A percentile compares a stretch with the other conserved stretches of the same genome.
Conservation (phyloP, 2,797 vertebrate species). For the Arrhamphus sclerolepis region DNA sequence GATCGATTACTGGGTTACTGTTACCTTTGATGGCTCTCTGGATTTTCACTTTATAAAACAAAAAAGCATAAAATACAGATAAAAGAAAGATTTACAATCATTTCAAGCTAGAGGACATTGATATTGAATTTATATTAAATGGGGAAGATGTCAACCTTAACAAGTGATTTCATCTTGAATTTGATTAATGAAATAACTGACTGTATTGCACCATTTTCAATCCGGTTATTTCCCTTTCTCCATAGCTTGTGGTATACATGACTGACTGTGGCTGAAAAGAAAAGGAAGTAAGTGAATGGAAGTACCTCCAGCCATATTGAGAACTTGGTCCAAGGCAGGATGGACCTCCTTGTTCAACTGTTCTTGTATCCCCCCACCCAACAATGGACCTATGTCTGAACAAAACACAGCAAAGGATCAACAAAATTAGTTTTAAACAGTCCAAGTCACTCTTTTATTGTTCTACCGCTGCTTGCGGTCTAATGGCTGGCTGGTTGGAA, state of each 20-base stretch:
- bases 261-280: constrained; percentile 12
- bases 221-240: neutral
- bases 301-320: constrained; percentile 89
- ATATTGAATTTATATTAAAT: neutral
- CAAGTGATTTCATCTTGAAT: neutral
- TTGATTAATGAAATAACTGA: neutral
- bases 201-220: neutral
- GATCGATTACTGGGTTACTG: constrained; percentile 26
- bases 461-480: neutral
- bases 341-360: constrained; percentile 84
- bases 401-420: constrained; percentile 33
- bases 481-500: neutral
- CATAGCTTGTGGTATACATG: neutral
- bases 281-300: constrained; percentile 25
- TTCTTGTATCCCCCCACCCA: constrained; percentile 86
- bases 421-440: neutral
- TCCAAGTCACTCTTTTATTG: constrained; percentile 2
- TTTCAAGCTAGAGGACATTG: neutral
- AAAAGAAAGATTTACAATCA: constrained; percentile 2
- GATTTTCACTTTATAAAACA: constrained; percentile 86
- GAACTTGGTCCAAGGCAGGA: constrained; percentile 86
- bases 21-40: constrained; percentile 89
- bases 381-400: constrained; percentile 87
- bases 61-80: constrained; percentile 56
- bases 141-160: neutral